Evolutionary conservation across 2,797 vertebrate genomes (phyloP).

Genomic region (Lepidocolaptes lacrymiger): DNA sequence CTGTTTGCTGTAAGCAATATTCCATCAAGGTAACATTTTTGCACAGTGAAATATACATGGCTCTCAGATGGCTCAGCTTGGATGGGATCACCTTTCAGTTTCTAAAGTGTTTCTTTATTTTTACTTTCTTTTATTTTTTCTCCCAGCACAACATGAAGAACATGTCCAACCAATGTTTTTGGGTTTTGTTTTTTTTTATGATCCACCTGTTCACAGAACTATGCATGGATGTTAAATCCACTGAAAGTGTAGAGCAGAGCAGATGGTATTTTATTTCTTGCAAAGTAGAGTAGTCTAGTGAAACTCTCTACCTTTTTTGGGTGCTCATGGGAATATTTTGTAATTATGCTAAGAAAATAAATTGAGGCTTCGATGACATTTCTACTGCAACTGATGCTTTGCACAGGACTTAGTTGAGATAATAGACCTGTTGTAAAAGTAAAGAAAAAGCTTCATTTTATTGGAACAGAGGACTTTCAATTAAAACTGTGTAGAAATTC

Average conservation of each 20-base stretch:
- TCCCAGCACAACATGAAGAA: not conserved
- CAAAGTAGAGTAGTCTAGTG: not conserved
- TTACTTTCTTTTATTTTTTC: not conserved
- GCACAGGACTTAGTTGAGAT: not conserved
- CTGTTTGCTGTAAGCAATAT: slow-evolving; percentile 17
- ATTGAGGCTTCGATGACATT: not conserved
- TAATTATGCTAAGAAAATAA: not conserved
- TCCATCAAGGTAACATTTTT: slow-evolving; percentile 34
- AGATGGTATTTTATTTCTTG: not conserved
- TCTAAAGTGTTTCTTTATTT: not conserved
- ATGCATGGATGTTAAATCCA: not conserved
- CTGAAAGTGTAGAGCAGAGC: not conserved
- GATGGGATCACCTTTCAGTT: slow-evolving; percentile 20
- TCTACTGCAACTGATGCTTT: not conserved
- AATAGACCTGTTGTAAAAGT: not conserved
- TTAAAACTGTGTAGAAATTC: not conserved
- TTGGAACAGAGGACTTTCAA: not conserved
- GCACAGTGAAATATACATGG: not conserved
- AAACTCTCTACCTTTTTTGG: not conserved
- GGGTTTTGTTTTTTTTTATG: not conserved
- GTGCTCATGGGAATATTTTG: not conserved
- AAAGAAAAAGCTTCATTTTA: not conserved
- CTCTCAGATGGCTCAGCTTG: not conserved
- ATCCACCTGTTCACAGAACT: not conserved
- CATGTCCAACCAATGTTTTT: not conserved